Evolutionary conservation across 2,888 invertebrate species (phyloP), one percentile per base, ranked within the genome.

Genomic region (Drosophila diplacantha): DNA sequence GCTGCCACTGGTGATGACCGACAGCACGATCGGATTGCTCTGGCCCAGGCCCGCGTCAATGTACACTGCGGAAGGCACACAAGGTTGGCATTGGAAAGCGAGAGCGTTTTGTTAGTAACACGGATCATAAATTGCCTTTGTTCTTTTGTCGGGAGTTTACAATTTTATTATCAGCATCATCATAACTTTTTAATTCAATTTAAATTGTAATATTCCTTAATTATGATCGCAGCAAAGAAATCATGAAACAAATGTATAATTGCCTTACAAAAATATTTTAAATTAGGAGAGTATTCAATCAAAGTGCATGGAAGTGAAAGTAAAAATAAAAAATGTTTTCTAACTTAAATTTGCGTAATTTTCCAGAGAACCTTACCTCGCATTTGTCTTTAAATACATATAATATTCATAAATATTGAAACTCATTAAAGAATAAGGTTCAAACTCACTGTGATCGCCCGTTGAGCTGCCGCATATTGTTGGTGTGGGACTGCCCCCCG

Each of bases 391-490:
- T 7, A 2, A 39, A 5, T 22, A 8, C 9, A n/a, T 9, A 1
- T 8, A 2, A 16, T 41, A 24, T 5, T 14, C 2, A 5, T 5
- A 16, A 4, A 3, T 29, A 29, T 14, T 20, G n/a, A 4, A 34
- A 11, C 0, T 4, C 4, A 16, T 22, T 7, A 5, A 2, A 12
- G 22, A 11, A 9, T 18, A 5, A 8, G 3, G 9, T 3, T 2
- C 11, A 3, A 12, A 74, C 78, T 72, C 88, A 96, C 96, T 93
- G 87, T 96, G 96, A 87, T 93, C 94, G 18, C 94, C 96, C 34
- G 92, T 92, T 78, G 95, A 95, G 49, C 90, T 89, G 9, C 96
- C 96, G 80, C 96, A 96, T 52, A 96, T 94, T 0, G 93, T 91
- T 3, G 96, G 94, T 0, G 93, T 91, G 0, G 94, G 93, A 83